These are phyloP conservation scores for Planococcus citri DNA, from an alignment of 1,140 invertebrate genomes.

Conservation along the genomic window DNA sequence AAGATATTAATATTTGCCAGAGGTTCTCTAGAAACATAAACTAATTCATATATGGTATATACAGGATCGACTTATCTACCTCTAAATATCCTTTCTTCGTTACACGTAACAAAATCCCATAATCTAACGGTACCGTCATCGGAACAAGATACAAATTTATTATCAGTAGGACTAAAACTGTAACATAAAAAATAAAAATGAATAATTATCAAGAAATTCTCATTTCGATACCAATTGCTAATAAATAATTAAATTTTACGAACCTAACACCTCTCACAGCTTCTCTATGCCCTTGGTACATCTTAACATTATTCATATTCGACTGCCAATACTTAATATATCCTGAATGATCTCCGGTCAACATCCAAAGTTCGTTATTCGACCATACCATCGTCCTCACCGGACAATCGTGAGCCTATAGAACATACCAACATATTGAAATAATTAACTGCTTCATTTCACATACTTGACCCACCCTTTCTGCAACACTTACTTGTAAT, in stretches of 20 bases:
- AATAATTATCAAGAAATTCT: not conserved
- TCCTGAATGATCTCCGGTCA: constrained; percentile 95
- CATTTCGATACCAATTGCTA: not conserved
- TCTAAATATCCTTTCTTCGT: constrained; percentile 89
- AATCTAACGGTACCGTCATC: constrained; percentile 97
- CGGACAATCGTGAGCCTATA: constrained; percentile 90
- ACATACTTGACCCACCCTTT: not conserved
- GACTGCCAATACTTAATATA: constrained; percentile 99
- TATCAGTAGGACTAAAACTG: constrained; percentile 98
- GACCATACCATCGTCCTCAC: constrained; percentile 99
- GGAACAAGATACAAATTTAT: constrained; percentile 96
- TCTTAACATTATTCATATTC: constrained; percentile 99
- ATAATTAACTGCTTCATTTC: not conserved
- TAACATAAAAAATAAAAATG: constrained; percentile 25
- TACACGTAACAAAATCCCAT: constrained; percentile 96
- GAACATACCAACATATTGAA: constrained; percentile 25
- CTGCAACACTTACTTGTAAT: constrained; percentile 68
- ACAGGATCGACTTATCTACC: constrained; percentile 49
- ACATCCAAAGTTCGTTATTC: constrained; percentile 98
- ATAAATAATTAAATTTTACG: no score
- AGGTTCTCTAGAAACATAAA: constrained; percentile 21
- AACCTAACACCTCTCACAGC: constrained; percentile 95
- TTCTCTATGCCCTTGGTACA: constrained; percentile 99
- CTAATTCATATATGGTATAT: constrained; percentile 4
- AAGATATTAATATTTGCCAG: constrained; percentile 21